Evolutionary conservation across 2,888 invertebrate species (phyloP).

Genomic region (Chrysopilus asiliformis): DNA sequence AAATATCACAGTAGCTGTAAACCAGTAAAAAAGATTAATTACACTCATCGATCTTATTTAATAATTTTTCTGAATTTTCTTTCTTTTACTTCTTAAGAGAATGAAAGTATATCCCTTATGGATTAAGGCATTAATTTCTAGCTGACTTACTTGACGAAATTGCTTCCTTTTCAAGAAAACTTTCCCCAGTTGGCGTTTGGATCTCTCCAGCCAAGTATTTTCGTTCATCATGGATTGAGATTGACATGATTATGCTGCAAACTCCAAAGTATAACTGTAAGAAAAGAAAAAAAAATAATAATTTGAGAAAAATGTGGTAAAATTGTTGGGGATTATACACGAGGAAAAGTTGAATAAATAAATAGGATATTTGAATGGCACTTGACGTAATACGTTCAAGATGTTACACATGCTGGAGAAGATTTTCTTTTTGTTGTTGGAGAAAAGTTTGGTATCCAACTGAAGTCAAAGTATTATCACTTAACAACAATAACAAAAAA

Average conservation of each 20-base stretch:
- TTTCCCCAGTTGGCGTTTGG: slow-evolving; percentile 41
- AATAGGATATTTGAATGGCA: no score
- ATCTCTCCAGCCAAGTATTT: slow-evolving; percentile 48
- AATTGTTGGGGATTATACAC: not conserved
- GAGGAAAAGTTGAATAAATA: not conserved
- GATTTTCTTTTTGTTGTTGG: no score
- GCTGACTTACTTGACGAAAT: slow-evolving; percentile 27
- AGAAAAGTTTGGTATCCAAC: no score
- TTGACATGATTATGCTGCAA: slow-evolving; percentile 48
- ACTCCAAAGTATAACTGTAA: slow-evolving; percentile 56
- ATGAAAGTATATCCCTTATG: no score
- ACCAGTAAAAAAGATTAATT: slow-evolving; percentile 19
- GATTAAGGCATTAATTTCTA: no score
- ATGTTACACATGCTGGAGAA: no score
- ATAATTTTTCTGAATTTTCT: no score
- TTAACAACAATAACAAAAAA: no score
- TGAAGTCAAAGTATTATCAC: no score
- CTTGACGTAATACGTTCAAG: no score
- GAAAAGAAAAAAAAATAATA: slow-evolving; percentile 8
- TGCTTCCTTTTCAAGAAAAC: slow-evolving; percentile 43
- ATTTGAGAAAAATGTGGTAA: not conserved
- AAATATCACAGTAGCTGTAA: slow-evolving; percentile 58
- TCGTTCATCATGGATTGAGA: slow-evolving; percentile 51
- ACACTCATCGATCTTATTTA: no score
- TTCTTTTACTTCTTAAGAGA: no score